These are phyloP conservation scores for Episyrphus balteatus DNA, from an alignment of 1,140 invertebrate species.

Conservation along the genomic window DNA sequence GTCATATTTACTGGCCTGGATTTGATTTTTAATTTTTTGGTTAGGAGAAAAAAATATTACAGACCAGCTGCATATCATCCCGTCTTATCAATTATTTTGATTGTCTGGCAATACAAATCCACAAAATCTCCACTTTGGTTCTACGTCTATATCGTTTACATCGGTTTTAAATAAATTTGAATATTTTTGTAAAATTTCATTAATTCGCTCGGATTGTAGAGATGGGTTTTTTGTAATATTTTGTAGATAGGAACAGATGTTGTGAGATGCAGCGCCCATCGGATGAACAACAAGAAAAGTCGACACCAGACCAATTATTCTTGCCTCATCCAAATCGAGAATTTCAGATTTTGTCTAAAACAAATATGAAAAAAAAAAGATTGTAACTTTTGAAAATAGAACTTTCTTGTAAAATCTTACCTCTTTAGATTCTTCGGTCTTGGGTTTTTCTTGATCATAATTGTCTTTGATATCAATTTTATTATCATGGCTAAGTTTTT, in stretches of 20 bases:
- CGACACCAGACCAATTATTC: conserved; percentile 65
- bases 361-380: not conserved
- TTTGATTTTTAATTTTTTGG: no score
- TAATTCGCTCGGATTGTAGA: conserved; percentile 57
- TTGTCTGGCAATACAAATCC: conserved; percentile 40
- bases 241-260: conserved; percentile 73
- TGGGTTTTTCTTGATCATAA: conserved; percentile 2
- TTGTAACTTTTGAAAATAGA: not conserved
- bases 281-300: conserved; percentile 81
- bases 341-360: conserved; percentile 20
- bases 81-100: no score
- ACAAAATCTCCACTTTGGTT: conserved; percentile 66
- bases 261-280: conserved; percentile 71
- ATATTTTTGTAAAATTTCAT: conserved; percentile 60
- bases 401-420: conserved; percentile 3
- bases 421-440: not conserved
- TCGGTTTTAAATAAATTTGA: conserved; percentile 66
- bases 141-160: conserved; percentile 60
- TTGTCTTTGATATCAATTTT: conserved; percentile 1
- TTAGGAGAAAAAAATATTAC: no score
- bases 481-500: conserved; percentile 2
- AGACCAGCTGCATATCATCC: no score
- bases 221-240: conserved; percentile 50
- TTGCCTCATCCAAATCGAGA: conserved; percentile 47
- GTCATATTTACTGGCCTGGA: no score